Evolutionary conservation across 2,797 vertebrate genomes (phyloP), one percentile per base, ranked within the genome.

Genomic region (Channallabes apus): DNA sequence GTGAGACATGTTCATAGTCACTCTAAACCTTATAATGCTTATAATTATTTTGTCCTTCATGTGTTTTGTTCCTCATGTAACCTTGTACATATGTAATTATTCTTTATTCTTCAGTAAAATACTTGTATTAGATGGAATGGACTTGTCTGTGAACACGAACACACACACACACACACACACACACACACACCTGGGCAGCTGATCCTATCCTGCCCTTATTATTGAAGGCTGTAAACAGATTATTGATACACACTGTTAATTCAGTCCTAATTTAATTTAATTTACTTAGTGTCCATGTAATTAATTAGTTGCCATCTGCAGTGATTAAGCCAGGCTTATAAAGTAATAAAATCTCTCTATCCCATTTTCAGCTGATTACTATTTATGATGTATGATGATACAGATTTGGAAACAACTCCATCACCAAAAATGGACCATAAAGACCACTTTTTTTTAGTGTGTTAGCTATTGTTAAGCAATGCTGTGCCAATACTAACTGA

Each of bases 231-330:
- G 87, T 88, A 84, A 89, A 87, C 84, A 90, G 88, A 89, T 91
- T 89, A 91, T 88, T 90, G 88, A 91, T 88, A 90, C 82, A 85
- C 89, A 86, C 85, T 82, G 85, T 91, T 87, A 90, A 90, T 89
- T 88, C 82, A 87, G 88, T 88, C 86, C 88, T 88, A 83, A 88
- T 91, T 90, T 90, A 71, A 87, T 88, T 86, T 82, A 89, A 89
- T 91, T 87, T 90, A 89, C 88, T 90, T 89, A 85, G 86, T 88
- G 85, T 86, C 88, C 75, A 81, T 87, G 84, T 91, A 91, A 89
- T 91, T 89, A 90, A 90, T 90, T 91, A 86, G 88, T 89, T 88
- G 89, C 88, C 90, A 91, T 91, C 90, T 91, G 90, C 78, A 71
- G 59, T 88, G 86, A 88, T 88, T 89, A 90, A 88, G 82, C 84